These are phyloP conservation scores for Melieria omissa DNA, from an alignment of 2,888 invertebrate species.

Conservation along the genomic window DNA sequence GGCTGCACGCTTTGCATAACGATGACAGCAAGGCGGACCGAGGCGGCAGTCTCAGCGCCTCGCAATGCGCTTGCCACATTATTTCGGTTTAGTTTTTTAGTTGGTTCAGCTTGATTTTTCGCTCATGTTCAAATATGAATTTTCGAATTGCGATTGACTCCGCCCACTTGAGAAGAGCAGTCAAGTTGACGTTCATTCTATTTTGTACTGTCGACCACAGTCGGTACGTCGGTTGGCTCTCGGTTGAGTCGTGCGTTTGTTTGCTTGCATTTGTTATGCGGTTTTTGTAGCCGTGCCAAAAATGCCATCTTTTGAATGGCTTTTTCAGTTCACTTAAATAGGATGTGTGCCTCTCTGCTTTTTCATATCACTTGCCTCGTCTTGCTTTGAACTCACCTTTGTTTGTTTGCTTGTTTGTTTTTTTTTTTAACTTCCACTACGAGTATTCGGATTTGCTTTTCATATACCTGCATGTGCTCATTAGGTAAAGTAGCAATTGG, in stretches of 20 bases:
- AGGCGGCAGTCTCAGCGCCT: not conserved
- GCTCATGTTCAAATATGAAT: constrained; percentile 16
- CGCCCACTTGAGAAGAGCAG: constrained; percentile 47
- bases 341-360: constrained; percentile 9
- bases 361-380: constrained; percentile 14
- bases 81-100: constrained; percentile 21
- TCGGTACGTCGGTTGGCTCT: not conserved
- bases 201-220: constrained; percentile 1
- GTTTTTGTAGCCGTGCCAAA: constrained; percentile 60
- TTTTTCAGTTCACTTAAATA: constrained; percentile 15
- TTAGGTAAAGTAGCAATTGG: too few species aligned
- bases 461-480: too few species aligned
- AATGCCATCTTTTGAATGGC: constrained; percentile 61
- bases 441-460: too few species aligned
- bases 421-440: too few species aligned
- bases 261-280: constrained; percentile 16
- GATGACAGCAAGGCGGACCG: not conserved
- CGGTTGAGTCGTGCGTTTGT: not conserved
- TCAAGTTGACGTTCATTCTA: not conserved
- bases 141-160: constrained; percentile 42
- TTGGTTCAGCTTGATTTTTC: constrained; percentile 60
- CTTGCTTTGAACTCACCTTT: not conserved
- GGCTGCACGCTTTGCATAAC: not conserved
- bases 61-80: constrained; percentile 17
- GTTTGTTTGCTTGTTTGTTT: too few species aligned